Evolutionary conservation across 2,888 invertebrate species (phyloP), one percentile per base, ranked within the genome.

Genomic region (Actias luna): DNA sequence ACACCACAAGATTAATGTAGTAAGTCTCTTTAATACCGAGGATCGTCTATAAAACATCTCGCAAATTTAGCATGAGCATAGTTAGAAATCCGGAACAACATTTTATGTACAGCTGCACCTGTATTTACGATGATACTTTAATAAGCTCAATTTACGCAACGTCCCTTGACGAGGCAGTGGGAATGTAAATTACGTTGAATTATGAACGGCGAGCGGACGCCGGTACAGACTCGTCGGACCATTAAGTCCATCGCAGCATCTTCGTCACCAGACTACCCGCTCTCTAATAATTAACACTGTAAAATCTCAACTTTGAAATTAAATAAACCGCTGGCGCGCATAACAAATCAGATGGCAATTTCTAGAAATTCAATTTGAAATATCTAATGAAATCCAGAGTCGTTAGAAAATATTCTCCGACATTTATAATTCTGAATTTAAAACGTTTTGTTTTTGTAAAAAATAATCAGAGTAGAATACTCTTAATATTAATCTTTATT

Each of bases 151-250:
- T 60, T 63, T 60, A 50, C 42, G 31, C 60, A 57, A 27, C 42
- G 55, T 55, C 52, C 64, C 58, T 64, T 61, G 61, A 66, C 57
- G 63, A 65, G 57, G 46, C 61, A 50, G 59, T 59, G 63, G 61
- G 68, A 69, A 72, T 72, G 70, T 72, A 73, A 73, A 72, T 72
- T 72, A 58, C n/a, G 66, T 66, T 65, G 68, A 73, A 71, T 70
- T 71, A 70, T 69, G 64, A 65, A 65, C 65, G 58, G 35, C 57
- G 62, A 63, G 65, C 62, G 57, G 67, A 67, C 62, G 66, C 64
- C 57, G 57, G 46, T 64, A 65, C 63, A 65, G 66, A 64, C 67
- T 65, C 59, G 66, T 66, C 67, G 69, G 61, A 66, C 70, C 72
- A 75, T 75, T 75, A 69, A 75, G 66, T 68, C 65, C 63, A 63